Conservation (phyloP, 2,113 vertebrate species). For the Catagonus wagneri region DNA sequence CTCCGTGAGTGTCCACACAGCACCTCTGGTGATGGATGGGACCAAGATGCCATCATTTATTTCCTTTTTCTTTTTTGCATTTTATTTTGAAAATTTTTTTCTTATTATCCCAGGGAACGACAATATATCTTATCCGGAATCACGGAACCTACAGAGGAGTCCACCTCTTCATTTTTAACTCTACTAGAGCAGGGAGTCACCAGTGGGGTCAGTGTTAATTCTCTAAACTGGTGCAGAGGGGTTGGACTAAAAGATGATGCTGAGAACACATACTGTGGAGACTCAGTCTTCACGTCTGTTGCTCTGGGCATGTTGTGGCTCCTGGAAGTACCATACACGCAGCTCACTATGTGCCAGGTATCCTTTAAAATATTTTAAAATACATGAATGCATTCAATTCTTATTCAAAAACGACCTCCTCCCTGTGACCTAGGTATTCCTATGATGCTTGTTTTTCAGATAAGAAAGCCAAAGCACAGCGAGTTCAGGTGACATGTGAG, state of each 20-base stretch:
- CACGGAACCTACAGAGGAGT: neutral
- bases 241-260: neutral
- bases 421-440: neutral
- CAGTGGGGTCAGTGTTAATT: neutral
- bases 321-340: neutral
- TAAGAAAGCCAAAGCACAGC: neutral
- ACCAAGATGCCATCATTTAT: neutral
- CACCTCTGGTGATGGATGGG: neutral
- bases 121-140: neutral
- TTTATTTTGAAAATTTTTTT: no score
- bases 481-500: neutral
- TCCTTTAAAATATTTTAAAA: conserved; percentile 13
- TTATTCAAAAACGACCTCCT: neutral
- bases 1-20: neutral
- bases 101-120: neutral
- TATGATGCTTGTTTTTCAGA: neutral
- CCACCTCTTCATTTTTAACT: neutral
- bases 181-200: neutral
- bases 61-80: no score
- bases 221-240: neutral
- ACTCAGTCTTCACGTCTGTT: neutral
- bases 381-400: neutral
- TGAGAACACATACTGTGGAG: neutral
- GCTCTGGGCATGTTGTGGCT: neutral
- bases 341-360: neutral